These are phyloP conservation scores for Archegozetes longisetosus DNA, from an alignment of 1,140 invertebrate genomes.

Conservation along the genomic window DNA sequence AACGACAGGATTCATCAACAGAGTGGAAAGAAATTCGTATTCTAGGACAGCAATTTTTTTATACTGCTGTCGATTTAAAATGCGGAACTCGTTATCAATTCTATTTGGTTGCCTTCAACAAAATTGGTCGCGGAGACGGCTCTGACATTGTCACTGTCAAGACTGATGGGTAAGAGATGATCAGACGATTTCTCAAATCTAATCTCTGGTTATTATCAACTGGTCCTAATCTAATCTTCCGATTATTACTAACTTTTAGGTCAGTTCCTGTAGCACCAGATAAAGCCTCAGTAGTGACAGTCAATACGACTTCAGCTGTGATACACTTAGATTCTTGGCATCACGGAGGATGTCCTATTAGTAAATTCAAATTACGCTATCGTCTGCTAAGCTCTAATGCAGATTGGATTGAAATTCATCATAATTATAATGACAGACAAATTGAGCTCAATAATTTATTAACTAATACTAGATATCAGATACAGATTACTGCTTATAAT, in stretches of 20 bases:
- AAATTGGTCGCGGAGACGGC: conserved; percentile 26
- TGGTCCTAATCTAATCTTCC: neutral
- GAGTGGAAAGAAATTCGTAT: conserved; percentile 44
- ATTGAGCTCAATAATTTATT: conserved; percentile 63
- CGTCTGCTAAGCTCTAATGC: neutral
- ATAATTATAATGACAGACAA: conserved; percentile 54
- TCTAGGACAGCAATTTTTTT: conserved; percentile 44
- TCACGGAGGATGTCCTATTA: conserved; percentile 58
- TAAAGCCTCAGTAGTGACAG: conserved; percentile 31
- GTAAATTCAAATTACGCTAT: conserved; percentile 65
- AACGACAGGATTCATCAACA: neutral
- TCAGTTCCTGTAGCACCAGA: conserved; percentile 22
- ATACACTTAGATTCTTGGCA: conserved; percentile 57
- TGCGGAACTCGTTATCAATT: conserved; percentile 51
- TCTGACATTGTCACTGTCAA: conserved; percentile 26
- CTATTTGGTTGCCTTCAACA: conserved; percentile 30
- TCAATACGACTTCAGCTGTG: conserved; percentile 49
- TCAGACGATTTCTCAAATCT: no score
- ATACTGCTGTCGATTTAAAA: conserved; percentile 49
- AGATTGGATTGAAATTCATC: neutral
- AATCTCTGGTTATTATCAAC: neutral
- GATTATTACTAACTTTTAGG: neutral
- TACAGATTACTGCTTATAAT: conserved; percentile 33
- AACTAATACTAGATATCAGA: conserved; percentile 77
- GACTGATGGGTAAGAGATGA: conserved; percentile 28